phyloP scores from a whole-genome alignment of 1,140 invertebrate genomes.

The Yoshiicerus persimilis region DNA sequence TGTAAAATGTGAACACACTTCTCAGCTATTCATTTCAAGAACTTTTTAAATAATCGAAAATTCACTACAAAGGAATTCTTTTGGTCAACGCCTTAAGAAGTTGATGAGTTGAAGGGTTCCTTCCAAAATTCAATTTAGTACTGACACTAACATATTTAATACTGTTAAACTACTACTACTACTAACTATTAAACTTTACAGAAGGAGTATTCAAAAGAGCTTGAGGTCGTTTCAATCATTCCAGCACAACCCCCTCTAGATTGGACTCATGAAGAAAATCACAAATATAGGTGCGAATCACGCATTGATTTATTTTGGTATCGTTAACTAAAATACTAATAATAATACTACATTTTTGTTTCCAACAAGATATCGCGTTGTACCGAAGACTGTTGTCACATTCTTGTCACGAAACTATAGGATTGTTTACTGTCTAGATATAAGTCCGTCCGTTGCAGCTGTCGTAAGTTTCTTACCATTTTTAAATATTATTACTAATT shows the following conservation, averaged over 20 bases:
- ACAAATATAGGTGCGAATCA: slow-evolving; percentile 58
- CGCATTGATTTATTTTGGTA: background rate
- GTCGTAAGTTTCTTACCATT: slow-evolving; percentile 58
- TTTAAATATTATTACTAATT: slow-evolving; percentile 17
- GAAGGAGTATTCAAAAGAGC: slow-evolving; percentile 52
- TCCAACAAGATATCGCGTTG: slow-evolving; percentile 39
- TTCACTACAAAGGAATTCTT: no score
- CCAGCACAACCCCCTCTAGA: slow-evolving; percentile 58
- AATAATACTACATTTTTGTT: background rate
- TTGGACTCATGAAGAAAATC: slow-evolving; percentile 60
- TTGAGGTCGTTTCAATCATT: slow-evolving; percentile 67
- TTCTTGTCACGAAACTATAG: slow-evolving; percentile 64
- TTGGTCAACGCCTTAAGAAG: no score
- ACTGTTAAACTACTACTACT: background rate
- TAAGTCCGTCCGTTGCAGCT: slow-evolving; percentile 75
- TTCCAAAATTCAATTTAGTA: no score
- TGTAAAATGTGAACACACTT: background rate
- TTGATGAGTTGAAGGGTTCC: no score
- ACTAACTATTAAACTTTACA: background rate
- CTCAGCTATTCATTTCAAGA: background rate
- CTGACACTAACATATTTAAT: no score
- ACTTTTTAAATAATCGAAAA: background rate
- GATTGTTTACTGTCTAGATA: slow-evolving; percentile 75
- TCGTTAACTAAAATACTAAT: no score
- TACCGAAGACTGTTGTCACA: slow-evolving; percentile 57